Evolutionary conservation across 1,140 invertebrate species (phyloP), one percentile per base, ranked within the genome.

Genomic region (Diachasmimorpha longicaudata): DNA sequence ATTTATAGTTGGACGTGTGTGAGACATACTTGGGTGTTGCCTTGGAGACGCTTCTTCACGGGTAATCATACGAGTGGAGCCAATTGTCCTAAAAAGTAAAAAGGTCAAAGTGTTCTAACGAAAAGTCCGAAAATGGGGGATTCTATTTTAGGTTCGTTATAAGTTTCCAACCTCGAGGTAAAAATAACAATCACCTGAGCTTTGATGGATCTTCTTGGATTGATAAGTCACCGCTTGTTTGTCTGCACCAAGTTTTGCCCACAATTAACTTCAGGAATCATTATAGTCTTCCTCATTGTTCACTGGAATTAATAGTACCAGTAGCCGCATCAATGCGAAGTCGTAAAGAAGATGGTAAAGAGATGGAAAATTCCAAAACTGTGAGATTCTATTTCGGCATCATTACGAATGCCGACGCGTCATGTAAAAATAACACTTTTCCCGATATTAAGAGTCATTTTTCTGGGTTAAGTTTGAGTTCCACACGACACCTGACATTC

Each of bases 1-100:
- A 74, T 74, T 74, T 74, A 74, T 74, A 74, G 63, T 55, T 55
- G 48, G 23, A 63, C 23, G 13, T 44, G 42, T 68, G 48, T 58
- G 48, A 70, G 42, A 70, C 42, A 44, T 44, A 16, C 36, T 69
- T 70, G 37, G 42, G 69, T 70, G 39, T 70, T 48, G 58, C 58
- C 58, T 63, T 63, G 58, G 58, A 42, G 39, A 46, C 68, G 68
- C 39, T 72, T 55, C 70, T 55, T 55, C 36, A 36, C 36, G 14
- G 67, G 25, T 52, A 72, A 16, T 58, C 48, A n/a, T 19, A 16
- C 48, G 48, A 55, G 48, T 21, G 19, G 21, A 25, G 19, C 58
- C 58, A 63, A 63, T 63, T 63, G 58, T 63, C 58, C 21, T 63
- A 13, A 63, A 63, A 63, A 42, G 39, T 31, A 9, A 42, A 52